Evolutionary conservation across 2,888 invertebrate genomes (phyloP), one percentile per base, ranked within the genome.

Genomic region (Volucella inanis): DNA sequence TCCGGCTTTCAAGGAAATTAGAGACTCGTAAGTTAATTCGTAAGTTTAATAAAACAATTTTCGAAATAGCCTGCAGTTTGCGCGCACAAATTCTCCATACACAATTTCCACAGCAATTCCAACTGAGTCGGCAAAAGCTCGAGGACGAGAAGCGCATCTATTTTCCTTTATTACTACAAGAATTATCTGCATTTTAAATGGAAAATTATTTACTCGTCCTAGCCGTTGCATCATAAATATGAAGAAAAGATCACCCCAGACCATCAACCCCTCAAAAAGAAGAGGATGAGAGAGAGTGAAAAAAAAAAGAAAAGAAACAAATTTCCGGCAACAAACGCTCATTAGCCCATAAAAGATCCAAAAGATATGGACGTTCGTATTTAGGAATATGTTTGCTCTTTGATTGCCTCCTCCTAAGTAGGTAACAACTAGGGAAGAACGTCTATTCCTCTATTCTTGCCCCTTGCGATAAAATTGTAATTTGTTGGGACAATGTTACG

Each of bases 401-500:
- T n/a, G 31, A 47, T 1, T 47, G 47, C 8, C 12, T 15, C n/a
- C 18, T n/a, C 45, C n/a, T 12, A 31, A 31, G 6, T 6, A 31
- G 31, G 31, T 2, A 31, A 31, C 31, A 31, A 31, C 31, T 31
- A 31, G 6, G 6, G 31, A 6, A 31, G 31, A 6, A 31, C 31
- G 31, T 31, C 6, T 31, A 31, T 31, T 31, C 31, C 31, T 31
- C 6, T 4, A 31, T 8, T 45, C 11, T 22, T 50, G 64, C 50
- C 57, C 72, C 50, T 47, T 70, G 75, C 74, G 39, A 78, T 78
- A 57, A 72, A 78, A 78, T 72, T 84, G 71, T 76, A 84, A 71
- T 84, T 84, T 84, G 47, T 43, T 61, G 39, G 65, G 55, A 65
- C 64, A 65, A 64, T 64, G 64, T 47, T 47, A 52, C 22, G 43